phyloP scores from a whole-genome alignment of 2,797 vertebrate genomes.

The Antrozous pallidus region DNA sequence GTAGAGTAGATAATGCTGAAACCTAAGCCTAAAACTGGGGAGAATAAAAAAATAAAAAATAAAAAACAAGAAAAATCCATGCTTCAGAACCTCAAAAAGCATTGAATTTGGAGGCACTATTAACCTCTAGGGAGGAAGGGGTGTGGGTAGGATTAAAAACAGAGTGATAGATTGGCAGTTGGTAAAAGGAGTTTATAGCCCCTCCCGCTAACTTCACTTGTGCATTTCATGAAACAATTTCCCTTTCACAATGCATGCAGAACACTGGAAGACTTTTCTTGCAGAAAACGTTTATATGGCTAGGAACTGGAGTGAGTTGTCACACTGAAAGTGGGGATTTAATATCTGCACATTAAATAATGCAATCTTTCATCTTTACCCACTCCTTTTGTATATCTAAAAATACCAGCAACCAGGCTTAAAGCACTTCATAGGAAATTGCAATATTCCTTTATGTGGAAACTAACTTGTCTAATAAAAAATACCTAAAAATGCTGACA shows the following conservation, averaged over 20 bases:
- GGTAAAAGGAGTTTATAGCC: not conserved
- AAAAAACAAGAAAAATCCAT: conserved; percentile 10
- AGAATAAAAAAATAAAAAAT: not conserved
- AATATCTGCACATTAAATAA: not conserved
- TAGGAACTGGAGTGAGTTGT: not conserved
- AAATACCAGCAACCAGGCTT: not conserved
- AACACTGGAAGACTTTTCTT: not conserved
- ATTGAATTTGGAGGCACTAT: not conserved
- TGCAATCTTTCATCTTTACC: not conserved
- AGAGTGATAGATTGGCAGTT: not conserved
- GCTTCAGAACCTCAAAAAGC: not conserved
- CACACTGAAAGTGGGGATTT: not conserved
- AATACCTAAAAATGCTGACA: not conserved
- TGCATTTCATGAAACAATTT: not conserved
- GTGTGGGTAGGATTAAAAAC: not conserved
- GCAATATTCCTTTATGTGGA: not conserved
- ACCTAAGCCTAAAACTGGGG: conserved; percentile 32
- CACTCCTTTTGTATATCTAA: not conserved
- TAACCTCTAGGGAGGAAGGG: not conserved
- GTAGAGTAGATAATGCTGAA: conserved; percentile 33
- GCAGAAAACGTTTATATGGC: not conserved
- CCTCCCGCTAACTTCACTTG: not conserved
- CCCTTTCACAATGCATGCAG: not conserved
- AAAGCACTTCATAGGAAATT: not conserved
- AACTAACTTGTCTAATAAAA: not conserved